phyloP scores from a whole-genome alignment of 2,888 invertebrate genomes.

The Leptogaster cylindrica region DNA sequence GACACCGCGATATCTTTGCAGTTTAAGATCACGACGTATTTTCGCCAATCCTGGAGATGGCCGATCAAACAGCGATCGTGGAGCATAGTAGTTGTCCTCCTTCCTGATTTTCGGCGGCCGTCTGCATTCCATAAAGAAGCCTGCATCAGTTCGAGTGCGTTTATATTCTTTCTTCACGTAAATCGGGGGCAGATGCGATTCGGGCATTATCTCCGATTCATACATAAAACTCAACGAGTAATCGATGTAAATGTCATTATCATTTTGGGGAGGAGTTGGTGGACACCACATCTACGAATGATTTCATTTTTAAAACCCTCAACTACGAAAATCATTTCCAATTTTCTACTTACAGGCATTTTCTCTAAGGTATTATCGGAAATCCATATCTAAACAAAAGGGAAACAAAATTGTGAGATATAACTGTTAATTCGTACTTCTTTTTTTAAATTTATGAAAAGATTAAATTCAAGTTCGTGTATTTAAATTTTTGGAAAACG shows the following conservation, averaged over 20 bases:
- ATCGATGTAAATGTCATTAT: slow-evolving; percentile 91
- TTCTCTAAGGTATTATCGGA: slow-evolving; percentile 73
- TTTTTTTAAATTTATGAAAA: too few species aligned
- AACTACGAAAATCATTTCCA: too few species aligned
- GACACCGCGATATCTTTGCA: slow-evolving; percentile 72
- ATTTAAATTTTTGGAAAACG: too few species aligned
- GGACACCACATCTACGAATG: slow-evolving; percentile 89
- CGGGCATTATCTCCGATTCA: slow-evolving; percentile 76
- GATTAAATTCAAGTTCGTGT: too few species aligned
- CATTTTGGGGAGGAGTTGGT: slow-evolving; percentile 94
- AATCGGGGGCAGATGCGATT: slow-evolving; percentile 78
- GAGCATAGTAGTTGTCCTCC: slow-evolving; percentile 78
- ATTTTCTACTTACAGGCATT: slow-evolving; percentile 88
- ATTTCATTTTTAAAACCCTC: neutral
- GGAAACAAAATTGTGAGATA: too few species aligned
- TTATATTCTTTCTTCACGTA: slow-evolving; percentile 80
- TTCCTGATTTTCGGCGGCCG: slow-evolving; percentile 70
- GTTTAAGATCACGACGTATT: slow-evolving; percentile 77
- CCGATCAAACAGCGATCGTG: slow-evolving; percentile 82
- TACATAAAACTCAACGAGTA: slow-evolving; percentile 84
- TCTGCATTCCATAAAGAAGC: slow-evolving; percentile 65
- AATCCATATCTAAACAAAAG: slow-evolving; percentile 74
- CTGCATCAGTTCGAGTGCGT: slow-evolving; percentile 72
- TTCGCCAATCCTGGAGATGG: slow-evolving; percentile 77
- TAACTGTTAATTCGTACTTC: too few species aligned